Evolutionary conservation across 2,888 invertebrate species (phyloP), one percentile per base, ranked within the genome.

Genomic region (Eristalis arbustorum): DNA sequence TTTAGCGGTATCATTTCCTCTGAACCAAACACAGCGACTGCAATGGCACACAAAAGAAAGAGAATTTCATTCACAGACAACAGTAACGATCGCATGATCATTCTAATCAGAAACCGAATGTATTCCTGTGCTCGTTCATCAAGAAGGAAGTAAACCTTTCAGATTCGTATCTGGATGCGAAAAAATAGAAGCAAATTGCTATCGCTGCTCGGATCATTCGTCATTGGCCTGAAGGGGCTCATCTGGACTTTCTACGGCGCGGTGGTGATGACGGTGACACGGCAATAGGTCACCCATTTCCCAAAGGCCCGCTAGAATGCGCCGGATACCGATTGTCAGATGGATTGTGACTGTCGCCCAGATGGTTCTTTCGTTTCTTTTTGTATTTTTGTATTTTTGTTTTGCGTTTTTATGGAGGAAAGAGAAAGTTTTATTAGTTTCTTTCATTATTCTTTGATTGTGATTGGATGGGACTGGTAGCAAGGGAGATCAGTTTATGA

Each of bases 271-370:
- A 14, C 56, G 49, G 62, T 67, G 37, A 73, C 49, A 40, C 49
- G 77, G 69, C 59, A 74, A 56, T 64, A 66, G 83, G 78, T 84
- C 57, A 82, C 85, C 85, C 69, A 85, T 78, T 85, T 85, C 82
- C 64, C 77, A 82, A 62, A 67, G 77, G 62, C 76, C 40, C 56
- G 14, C 57, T 11, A 56, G 22, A 18, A 49, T 49, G 18, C 18
- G 49, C 1, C 25, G 18, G 37, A 34, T 18, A 69, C 13, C 40
- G 37, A 78, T 61, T 28, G 37, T 18, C 49, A 18, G 49, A 8
- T 2, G 49, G 18, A 49, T 49, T 49, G 49, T 18, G n/a, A 4
- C n/a, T 49, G 18, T 62, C 22, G 56, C 22, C 40, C 18, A 25
- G 28, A 34, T 62, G 56, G 68, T 63, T 62, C 37, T 63, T 28